These are phyloP conservation scores for Orthosia gracilis DNA, from an alignment of 2,888 invertebrate species.

Conservation along the genomic window DNA sequence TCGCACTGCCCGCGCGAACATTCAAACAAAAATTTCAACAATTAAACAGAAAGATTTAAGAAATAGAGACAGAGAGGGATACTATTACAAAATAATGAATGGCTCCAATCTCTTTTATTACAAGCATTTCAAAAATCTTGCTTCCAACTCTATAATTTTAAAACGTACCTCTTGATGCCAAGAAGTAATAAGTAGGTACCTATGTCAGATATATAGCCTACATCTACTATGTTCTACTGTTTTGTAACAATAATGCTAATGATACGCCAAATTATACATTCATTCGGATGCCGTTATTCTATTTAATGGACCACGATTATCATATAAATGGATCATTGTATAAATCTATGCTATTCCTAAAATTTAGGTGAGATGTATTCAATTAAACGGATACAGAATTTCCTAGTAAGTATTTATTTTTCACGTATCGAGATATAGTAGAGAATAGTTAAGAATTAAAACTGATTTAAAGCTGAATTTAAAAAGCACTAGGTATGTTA, in stretches of 20 bases:
- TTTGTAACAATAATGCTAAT: conserved; percentile 46
- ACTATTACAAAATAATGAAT: too few relatives aligned
- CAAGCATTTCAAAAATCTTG: conserved; percentile 20
- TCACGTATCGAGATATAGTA: too few relatives aligned
- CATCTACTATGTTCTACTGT: conserved; percentile 19
- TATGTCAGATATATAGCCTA: conserved; percentile 4
- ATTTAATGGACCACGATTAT: conserved; percentile 56
- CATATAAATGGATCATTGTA: conserved; percentile 57
- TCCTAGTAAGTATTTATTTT: too few relatives aligned
- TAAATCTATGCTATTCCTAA: conserved; percentile 48
- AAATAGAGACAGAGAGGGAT: too few relatives aligned
- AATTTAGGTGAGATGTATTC: conserved; percentile 37
- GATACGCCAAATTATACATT: conserved; percentile 56
- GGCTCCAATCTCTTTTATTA: too few relatives aligned
- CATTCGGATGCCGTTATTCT: conserved; percentile 60
- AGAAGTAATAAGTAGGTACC: conserved; percentile 36
- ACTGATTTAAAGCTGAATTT: neutral
- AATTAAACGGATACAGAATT: conserved; percentile 23
- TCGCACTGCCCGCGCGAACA: too few relatives aligned
- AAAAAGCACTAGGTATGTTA: too few relatives aligned
- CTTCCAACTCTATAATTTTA: neutral
- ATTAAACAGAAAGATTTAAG: neutral
- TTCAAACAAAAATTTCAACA: too few relatives aligned
- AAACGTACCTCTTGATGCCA: conserved; percentile 53
- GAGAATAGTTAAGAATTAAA: neutral